Percentiles rank a stretch among this genome's conserved stretches.
These are phyloP conservation scores for Phymanthus crucifer DNA, from an alignment of 92 coral and sea anemone genomes.

Conservation along the genomic window DNA sequence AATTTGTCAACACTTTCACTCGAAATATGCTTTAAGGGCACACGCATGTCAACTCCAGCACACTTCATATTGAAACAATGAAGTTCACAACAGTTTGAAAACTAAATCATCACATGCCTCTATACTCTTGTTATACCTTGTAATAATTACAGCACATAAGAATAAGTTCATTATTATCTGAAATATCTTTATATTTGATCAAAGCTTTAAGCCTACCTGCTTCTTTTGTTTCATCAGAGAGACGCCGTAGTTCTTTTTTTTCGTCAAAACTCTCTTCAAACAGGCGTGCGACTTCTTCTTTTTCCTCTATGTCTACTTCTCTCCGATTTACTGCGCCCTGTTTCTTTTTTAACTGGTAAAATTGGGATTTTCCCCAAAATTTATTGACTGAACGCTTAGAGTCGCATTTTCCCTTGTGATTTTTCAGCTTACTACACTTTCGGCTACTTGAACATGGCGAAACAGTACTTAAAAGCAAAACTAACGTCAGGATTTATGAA, in stretches of 20 bases:
- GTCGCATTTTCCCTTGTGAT: slow-evolving; percentile 37
- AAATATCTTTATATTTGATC: background rate
- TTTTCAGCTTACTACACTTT: slow-evolving; percentile 32
- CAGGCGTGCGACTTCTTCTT: slow-evolving; percentile 1
- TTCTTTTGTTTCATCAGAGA: background rate
- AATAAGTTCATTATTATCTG: background rate
- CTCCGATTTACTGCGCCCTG: slow-evolving; percentile 24
- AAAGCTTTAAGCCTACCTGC: background rate
- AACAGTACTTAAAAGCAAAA: slow-evolving; percentile 20
- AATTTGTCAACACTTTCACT: slow-evolving; percentile 28
- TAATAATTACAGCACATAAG: background rate
- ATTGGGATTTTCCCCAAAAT: slow-evolving; percentile 41
- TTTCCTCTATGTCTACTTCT: background rate
- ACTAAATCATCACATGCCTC: slow-evolving; percentile 1
- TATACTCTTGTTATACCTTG: background rate
- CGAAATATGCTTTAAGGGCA: background rate
- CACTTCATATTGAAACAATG: background rate
- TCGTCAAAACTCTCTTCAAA: background rate
- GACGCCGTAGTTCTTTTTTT: background rate
- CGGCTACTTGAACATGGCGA: slow-evolving; percentile 13
- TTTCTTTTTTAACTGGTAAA: slow-evolving; percentile 17
- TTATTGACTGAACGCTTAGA: slow-evolving; percentile 14
- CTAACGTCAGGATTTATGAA: background rate
- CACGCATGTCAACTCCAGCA: background rate
- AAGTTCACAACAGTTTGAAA: background rate